Evolutionary conservation across 2,888 invertebrate species (phyloP), one percentile per base, ranked within the genome.

Genomic region (Melangyna quadrimaculata): DNA sequence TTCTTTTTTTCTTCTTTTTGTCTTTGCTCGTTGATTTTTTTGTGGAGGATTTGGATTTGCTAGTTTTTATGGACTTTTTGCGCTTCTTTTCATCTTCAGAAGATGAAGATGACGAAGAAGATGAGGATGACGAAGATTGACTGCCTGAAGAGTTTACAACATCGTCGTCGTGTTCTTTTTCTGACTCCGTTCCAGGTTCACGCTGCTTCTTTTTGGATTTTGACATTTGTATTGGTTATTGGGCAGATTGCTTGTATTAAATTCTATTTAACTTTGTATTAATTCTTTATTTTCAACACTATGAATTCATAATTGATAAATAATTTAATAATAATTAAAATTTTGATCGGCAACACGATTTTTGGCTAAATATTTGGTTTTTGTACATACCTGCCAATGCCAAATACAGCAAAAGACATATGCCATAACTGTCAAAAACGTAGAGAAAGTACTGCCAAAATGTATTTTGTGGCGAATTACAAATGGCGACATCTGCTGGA

Each of bases 41-140:
- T 73, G 70, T 83, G 0, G 67, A 35, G 0, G 72, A 57, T 63
- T 73, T 74, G 0, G 72, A 57, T 63, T 73, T 74, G 1, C 71
- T 80, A 2, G 24, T 27, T 29, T 72, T 87, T 65, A 48, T 29
- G 8, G 53, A 2, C n/a, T 71, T 48, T 14, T 32, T 61, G 17
- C 55, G 75, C 27, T 43, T 81, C 22, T 43, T 78, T 37, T 55
- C 65, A 14, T 24, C 78, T 14, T 40, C 32, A 2, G 71, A 69
- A 9, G 82, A 83, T 27, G 87, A 80, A 8, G 79, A 61, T 6
- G 87, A 78, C 1, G 80, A 79, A 9, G 86, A 78, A 2, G 79
- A 67, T 2, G 87, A 83, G 8, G 87, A 81, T 19, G 88, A 79
- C 0, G 88, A 87, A 2, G 87, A 82, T 3, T 80, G 83, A 8